These are phyloP conservation scores for Desmodus rotundus DNA, from an alignment of 2,113 vertebrate genomes.

Conservation along the genomic window DNA sequence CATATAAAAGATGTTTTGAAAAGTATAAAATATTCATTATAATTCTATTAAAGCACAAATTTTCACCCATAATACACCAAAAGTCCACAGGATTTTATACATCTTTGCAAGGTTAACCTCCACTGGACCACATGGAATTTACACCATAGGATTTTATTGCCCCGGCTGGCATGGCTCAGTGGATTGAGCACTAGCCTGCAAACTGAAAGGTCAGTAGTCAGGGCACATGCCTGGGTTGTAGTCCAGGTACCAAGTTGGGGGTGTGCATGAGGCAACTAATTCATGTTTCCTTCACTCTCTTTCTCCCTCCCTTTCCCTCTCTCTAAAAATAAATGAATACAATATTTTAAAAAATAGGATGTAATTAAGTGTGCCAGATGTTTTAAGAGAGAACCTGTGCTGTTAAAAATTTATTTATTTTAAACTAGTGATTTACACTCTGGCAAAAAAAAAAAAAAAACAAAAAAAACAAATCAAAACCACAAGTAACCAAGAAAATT, in stretches of 20 bases:
- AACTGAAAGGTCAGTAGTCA: too few species aligned
- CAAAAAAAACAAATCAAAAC: neutral
- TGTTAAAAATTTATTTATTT: neutral
- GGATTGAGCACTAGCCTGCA: too few species aligned
- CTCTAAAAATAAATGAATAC: too few species aligned
- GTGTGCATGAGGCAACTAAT: too few species aligned
- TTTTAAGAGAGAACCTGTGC: neutral
- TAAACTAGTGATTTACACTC: neutral
- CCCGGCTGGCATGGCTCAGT: too few species aligned
- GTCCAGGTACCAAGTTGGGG: too few species aligned
- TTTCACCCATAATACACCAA: neutral
- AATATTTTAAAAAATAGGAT: neutral
- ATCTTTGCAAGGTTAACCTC: neutral
- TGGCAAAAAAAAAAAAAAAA: too few species aligned
- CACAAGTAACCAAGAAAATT: neutral
- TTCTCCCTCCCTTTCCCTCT: too few species aligned
- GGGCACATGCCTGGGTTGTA: too few species aligned
- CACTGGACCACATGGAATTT: neutral
- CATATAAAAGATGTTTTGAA: neutral
- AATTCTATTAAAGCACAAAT: neutral
- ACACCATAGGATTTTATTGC: neutral
- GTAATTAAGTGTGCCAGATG: neutral
- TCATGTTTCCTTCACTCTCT: too few species aligned
- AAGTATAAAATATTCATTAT: slow-evolving; percentile 6
- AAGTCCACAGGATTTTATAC: neutral